phyloP scores from a whole-genome alignment of 2,797 vertebrate genomes.

The Etheostoma nigrum region DNA sequence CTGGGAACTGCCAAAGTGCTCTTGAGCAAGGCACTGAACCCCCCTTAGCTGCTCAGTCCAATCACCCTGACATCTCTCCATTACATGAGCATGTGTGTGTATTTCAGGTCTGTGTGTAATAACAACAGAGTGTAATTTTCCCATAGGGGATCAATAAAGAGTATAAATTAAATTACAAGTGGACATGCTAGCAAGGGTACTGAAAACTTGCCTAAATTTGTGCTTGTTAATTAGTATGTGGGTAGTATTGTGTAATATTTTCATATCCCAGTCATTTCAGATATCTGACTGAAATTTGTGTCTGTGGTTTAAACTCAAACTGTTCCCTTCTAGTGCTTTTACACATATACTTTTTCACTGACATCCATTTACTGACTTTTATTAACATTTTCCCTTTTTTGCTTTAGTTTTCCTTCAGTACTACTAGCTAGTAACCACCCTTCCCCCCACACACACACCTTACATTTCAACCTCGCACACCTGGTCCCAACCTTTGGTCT shows the following conservation, averaged over 20 bases:
- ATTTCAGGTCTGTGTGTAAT: too few species aligned
- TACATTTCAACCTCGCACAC: conserved; percentile 48
- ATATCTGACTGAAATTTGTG: background rate
- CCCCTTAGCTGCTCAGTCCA: too few species aligned
- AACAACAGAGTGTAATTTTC: too few species aligned
- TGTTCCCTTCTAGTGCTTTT: background rate
- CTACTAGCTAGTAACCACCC: background rate
- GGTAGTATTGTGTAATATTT: background rate
- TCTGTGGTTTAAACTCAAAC: background rate
- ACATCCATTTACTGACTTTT: conserved; percentile 2
- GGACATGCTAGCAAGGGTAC: background rate
- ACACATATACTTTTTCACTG: conserved; percentile 3
- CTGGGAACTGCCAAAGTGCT: too few species aligned
- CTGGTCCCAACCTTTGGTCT: conserved; percentile 55
- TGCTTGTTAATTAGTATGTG: background rate
- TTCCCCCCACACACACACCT: background rate
- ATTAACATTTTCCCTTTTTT: background rate
- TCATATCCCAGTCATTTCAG: background rate
- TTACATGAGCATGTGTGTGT: too few species aligned
- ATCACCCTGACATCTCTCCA: too few species aligned
- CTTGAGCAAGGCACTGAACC: too few species aligned
- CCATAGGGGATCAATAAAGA: too few species aligned
- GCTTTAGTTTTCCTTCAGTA: conserved; percentile 13
- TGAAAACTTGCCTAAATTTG: background rate
- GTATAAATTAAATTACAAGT: too few species aligned